A percentile compares a stretch with the other conserved stretches of the same genome.
Conservation (phyloP, 2,888 invertebrate genomes). For the Dicyrtoma fusca region DNA sequence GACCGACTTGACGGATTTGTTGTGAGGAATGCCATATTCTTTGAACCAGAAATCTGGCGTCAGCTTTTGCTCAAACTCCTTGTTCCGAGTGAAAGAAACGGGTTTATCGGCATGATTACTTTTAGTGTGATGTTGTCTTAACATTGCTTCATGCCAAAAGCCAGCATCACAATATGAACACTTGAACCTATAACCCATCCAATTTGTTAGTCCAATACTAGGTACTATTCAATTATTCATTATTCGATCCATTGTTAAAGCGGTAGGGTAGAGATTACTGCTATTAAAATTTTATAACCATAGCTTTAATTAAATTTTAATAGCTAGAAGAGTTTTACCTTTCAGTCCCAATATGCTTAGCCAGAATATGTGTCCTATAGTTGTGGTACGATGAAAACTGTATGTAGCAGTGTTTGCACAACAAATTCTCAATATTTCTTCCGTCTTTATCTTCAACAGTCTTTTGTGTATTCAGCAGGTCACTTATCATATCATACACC, state of each 20-base stretch:
- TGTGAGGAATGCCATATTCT: constrained; percentile 46
- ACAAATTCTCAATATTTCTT: constrained; percentile 29
- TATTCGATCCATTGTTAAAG: too few relatives aligned
- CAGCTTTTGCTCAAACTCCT: constrained; percentile 38
- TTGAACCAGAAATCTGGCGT: constrained; percentile 47
- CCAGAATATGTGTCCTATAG: constrained; percentile 46
- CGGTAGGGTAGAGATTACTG: too few relatives aligned
- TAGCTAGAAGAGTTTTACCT: too few relatives aligned
- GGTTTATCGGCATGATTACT: constrained; percentile 37
- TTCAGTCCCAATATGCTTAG: constrained; percentile 44
- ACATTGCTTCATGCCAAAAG: constrained; percentile 45
- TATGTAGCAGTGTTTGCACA: constrained; percentile 45
- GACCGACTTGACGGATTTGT: constrained; percentile 22
- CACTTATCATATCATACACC: constrained; percentile 43
- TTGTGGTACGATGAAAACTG: constrained; percentile 42
- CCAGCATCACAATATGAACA: constrained; percentile 41
- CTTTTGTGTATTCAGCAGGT: constrained; percentile 16
- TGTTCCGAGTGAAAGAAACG: constrained; percentile 22
- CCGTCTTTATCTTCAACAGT: constrained; percentile 31
- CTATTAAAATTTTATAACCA: too few relatives aligned
- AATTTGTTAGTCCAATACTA: too few relatives aligned
- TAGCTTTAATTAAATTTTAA: too few relatives aligned
- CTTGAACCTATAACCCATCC: constrained; percentile 31
- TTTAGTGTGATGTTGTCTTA: constrained; percentile 38
- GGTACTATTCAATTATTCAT: too few relatives aligned